phyloP scores from a whole-genome alignment of 2,797 vertebrate species.

The Cryptoprocta ferox region DNA sequence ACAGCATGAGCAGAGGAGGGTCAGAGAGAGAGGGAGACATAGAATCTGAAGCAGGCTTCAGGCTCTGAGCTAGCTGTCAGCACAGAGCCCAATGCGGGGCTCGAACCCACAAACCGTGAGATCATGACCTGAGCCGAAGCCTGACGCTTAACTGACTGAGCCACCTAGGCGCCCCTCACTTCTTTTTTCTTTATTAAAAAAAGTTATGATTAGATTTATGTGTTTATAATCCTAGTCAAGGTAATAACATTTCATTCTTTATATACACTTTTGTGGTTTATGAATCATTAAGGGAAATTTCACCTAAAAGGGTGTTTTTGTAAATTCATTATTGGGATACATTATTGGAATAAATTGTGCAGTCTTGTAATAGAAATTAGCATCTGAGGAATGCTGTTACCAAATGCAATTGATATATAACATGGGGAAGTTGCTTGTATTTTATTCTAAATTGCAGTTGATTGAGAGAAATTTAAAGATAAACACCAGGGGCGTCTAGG shows the following conservation, averaged over 20 bases:
- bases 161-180: too few relatives aligned
- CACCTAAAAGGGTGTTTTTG: slow-evolving; percentile 87
- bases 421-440: background rate
- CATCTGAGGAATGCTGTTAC: slow-evolving; percentile 85
- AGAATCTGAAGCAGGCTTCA: too few relatives aligned
- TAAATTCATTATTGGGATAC: slow-evolving; percentile 89
- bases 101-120: too few relatives aligned
- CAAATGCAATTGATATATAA: slow-evolving; percentile 50
- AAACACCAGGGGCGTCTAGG: too few relatives aligned
- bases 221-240: slow-evolving; percentile 29
- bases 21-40: too few relatives aligned
- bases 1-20: too few relatives aligned
- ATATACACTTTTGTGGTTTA: slow-evolving; percentile 64
- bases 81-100: too few relatives aligned
- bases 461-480: slow-evolving; percentile 60
- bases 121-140: too few relatives aligned
- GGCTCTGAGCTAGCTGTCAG: too few relatives aligned
- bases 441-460: slow-evolving; percentile 54
- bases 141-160: too few relatives aligned
- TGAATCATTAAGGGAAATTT: slow-evolving; percentile 85
- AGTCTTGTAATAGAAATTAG: slow-evolving; percentile 86
- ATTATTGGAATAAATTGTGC: slow-evolving; percentile 85
- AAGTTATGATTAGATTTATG: background rate
- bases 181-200: background rate
- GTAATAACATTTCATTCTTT: slow-evolving; percentile 65